Evolutionary conservation across 2,113 vertebrate genomes (phyloP).

Genomic region (Phocoena sinus): DNA sequence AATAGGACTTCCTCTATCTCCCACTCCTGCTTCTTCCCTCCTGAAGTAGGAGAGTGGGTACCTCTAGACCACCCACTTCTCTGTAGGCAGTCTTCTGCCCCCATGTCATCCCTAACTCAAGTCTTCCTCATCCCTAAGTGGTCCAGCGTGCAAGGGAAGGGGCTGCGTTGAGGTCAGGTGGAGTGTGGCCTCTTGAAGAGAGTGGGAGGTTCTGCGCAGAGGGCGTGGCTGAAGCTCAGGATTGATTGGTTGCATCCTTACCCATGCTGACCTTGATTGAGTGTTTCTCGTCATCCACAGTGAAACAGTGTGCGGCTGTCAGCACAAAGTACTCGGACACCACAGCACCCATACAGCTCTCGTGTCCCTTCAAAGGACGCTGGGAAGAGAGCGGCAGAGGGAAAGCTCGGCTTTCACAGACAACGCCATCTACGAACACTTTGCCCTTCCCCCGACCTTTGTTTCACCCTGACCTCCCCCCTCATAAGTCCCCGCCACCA

Average conservation of each 20-base stretch:
- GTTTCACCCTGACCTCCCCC: neutral
- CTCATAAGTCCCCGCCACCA: neutral
- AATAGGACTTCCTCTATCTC: conserved; percentile 57
- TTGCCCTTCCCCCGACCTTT: neutral
- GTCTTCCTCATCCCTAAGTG: neutral
- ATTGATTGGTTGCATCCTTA: neutral
- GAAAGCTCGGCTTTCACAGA: neutral
- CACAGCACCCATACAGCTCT: conserved; percentile 84
- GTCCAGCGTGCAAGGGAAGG: neutral
- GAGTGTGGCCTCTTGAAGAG: neutral
- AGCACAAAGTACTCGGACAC: conserved; percentile 84
- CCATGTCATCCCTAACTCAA: neutral
- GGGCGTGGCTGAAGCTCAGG: neutral
- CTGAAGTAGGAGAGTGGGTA: neutral
- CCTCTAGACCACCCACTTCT: neutral
- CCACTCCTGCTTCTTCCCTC: neutral
- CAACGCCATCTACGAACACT: neutral
- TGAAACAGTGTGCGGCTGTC: conserved; percentile 90
- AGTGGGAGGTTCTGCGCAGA: neutral
- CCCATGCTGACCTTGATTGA: conserved; percentile 67
- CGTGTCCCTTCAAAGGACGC: conserved; percentile 33
- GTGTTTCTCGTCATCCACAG: conserved; percentile 46
- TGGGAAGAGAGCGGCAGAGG: neutral
- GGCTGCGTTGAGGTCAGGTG: neutral
- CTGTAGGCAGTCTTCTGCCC: neutral